Evolutionary conservation across 1,140 invertebrate genomes (phyloP).

Genomic region (Drosophila baimaii): DNA sequence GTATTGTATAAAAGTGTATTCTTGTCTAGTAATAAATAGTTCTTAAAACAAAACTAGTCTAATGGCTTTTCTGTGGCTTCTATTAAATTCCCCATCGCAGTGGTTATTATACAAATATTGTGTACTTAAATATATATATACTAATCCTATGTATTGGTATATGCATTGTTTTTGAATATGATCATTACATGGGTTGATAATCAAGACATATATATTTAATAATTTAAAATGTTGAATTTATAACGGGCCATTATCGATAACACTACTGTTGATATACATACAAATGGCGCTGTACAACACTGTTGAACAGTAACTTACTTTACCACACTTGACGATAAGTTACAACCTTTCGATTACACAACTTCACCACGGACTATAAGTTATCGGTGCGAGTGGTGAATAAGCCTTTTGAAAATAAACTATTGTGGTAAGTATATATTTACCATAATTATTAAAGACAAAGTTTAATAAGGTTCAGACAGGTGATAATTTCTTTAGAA

Average conservation of each 20-base stretch:
- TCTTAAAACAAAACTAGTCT: too few species aligned
- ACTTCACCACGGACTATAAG: neutral
- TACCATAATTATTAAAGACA: neutral
- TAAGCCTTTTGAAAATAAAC: neutral
- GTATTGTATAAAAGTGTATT: too few species aligned
- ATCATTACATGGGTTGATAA: neutral
- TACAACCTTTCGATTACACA: neutral
- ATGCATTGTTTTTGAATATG: too few species aligned
- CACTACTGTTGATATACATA: neutral
- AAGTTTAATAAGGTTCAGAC: neutral
- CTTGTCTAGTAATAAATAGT: too few species aligned
- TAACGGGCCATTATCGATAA: constrained; percentile 6
- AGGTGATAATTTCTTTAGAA: too few species aligned
- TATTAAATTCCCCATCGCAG: too few species aligned
- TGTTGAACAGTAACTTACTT: neutral
- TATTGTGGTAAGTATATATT: neutral
- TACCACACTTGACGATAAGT: neutral
- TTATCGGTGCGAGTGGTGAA: neutral
- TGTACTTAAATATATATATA: too few species aligned
- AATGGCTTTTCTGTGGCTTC: too few species aligned
- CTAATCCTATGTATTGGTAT: too few species aligned
- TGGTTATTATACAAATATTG: too few species aligned
- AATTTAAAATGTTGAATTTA: neutral
- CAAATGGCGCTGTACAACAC: neutral
- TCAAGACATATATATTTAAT: too few species aligned